Base-by-base conservation (phyloP, 2,113 vertebrate species). In the Brachyistius frenatus region DNA sequence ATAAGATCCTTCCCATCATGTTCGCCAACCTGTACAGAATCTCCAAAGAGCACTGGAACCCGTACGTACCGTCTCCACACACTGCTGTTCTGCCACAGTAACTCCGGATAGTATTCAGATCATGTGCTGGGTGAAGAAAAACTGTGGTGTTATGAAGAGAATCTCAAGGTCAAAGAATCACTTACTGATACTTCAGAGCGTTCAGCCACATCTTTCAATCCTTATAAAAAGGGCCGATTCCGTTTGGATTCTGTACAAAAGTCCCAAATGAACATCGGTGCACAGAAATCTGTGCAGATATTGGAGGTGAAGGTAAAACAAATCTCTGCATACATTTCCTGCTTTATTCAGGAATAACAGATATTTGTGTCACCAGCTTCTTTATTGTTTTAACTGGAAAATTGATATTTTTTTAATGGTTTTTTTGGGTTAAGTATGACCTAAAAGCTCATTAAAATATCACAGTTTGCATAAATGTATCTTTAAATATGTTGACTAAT, bases 11-110 rank as follows among this genome's bases (percentile, higher is more conserved):
- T 58, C 98, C 98, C 82, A 96, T 99, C 90, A 99, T 99, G 98
- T 99, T 99, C 86, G 96, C 95, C 72, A 99, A 95, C 92, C 95
- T 99, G 84, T 99, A 99, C 94, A 97, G 96, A 90, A 99, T 99
- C 94, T 99, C 98, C 94, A 99, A 99, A 95, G 98, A 99, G 87
- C 98, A 99, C 96, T 99, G 98, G 98, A 99, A 99, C 88, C 96
- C 91, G 98, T 99, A 96, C 14, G 98, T 97, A 83, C 58, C 36
- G n/a, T 0, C 9, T 14, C 35, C 7, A 37, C 14, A 3, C 6
- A 36, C 41, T 11, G 41, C 41, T 44, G 41, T 13, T 44, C 13
- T 44, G 10, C 41, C 41, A 44, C 13, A 44, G 41, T 44, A 44
- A 13, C 41, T 44, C 5, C 41, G 13, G 41, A 44, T 23, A 3